Evolutionary conservation across 1,140 invertebrate species (phyloP).

Genomic region (Manduca sexta): DNA sequence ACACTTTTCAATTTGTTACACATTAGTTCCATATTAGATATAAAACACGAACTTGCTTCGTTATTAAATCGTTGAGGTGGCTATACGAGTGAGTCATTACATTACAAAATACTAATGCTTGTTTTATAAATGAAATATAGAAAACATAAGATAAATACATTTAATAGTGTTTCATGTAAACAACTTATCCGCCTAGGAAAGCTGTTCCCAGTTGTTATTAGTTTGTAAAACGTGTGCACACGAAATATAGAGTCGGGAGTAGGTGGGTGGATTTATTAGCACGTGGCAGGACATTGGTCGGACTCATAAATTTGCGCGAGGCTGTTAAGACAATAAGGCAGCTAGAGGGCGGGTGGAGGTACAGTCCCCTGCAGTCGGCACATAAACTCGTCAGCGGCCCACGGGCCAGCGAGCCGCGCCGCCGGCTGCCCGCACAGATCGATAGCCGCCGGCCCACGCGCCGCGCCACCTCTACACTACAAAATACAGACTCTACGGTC

Average conservation of each 20-base stretch:
- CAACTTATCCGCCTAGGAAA: too few species aligned
- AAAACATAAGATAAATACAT: too few species aligned
- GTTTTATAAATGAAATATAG: background rate
- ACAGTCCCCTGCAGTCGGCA: constrained; percentile 20
- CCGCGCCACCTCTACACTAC: background rate
- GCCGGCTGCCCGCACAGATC: constrained; percentile 48
- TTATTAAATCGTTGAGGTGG: constrained; percentile 14
- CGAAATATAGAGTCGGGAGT: background rate
- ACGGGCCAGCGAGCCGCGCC: constrained; percentile 29
- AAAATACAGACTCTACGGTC: background rate
- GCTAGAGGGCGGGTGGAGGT: constrained; percentile 50
- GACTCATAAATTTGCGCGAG: constrained; percentile 56
- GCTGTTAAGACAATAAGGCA: constrained; percentile 63
- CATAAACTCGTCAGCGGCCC: constrained; percentile 59
- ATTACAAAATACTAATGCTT: constrained; percentile 1
- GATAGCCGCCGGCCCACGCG: constrained; percentile 22
- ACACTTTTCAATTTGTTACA: constrained; percentile 43
- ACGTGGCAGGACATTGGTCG: constrained; percentile 24
- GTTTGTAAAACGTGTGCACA: too few species aligned
- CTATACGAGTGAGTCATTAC: too few species aligned
- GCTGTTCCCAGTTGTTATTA: too few species aligned
- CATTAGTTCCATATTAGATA: background rate
- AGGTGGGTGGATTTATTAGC: constrained; percentile 30
- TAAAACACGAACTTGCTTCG: constrained; percentile 31
- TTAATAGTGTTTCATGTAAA: too few species aligned